These are phyloP conservation scores for Tiaroga cobitis DNA, from an alignment of 2,797 vertebrate genomes.

Conservation along the genomic window DNA sequence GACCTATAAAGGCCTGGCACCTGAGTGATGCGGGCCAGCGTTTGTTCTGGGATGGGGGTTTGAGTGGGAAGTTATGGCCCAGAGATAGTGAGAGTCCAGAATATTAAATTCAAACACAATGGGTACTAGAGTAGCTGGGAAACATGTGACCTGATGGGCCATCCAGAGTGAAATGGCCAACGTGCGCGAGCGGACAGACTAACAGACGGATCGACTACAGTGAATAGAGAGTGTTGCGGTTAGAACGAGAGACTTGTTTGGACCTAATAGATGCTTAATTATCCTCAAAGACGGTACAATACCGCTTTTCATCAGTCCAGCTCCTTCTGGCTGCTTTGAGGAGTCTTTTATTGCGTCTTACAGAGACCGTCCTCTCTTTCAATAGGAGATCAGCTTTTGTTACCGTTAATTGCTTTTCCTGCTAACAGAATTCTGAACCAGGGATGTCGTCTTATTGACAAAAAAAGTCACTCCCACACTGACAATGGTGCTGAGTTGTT, in stretches of 20 bases:
- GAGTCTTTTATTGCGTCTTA: conserved; percentile 19
- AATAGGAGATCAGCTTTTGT: conserved; percentile 39
- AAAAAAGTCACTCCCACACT: conserved; percentile 39
- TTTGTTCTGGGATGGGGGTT: background rate
- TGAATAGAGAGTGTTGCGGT: background rate
- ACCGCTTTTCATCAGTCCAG: conserved; percentile 32
- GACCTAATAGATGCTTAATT: conserved; percentile 44
- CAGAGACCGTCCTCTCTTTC: conserved; percentile 9
- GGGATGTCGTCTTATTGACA: conserved; percentile 33
- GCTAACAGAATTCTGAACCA: conserved; percentile 34
- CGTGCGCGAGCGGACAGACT: background rate
- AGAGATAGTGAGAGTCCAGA: background rate
- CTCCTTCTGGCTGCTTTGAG: conserved; percentile 33
- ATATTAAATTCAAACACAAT: background rate
- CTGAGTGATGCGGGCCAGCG: background rate
- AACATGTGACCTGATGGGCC: background rate
- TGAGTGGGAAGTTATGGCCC: conserved; percentile 7
- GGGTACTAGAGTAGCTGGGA: background rate
- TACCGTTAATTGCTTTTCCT: conserved; percentile 27
- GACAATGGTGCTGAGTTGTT: conserved; percentile 37
- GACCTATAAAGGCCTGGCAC: conserved; percentile 37
- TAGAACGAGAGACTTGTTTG: conserved; percentile 6
- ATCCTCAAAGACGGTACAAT: conserved; percentile 30
- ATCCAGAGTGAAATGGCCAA: background rate
- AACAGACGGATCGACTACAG: background rate